Conservation (phyloP, 30 jellyfish, hydroid and myxozoan species). For the Turritopsis dohrnii region DNA sequence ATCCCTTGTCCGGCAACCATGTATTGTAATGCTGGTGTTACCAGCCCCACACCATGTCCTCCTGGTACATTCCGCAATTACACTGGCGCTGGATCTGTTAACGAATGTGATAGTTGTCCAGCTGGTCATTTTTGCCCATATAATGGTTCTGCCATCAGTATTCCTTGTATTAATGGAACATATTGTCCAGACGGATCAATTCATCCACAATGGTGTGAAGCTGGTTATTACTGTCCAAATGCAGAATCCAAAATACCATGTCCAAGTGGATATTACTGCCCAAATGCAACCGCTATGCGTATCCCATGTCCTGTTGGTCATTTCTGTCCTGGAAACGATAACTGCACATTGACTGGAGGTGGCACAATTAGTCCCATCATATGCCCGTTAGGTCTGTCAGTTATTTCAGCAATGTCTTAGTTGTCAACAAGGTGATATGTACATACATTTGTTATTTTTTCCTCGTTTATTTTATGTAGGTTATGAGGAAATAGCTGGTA, state of each 20-base stretch:
- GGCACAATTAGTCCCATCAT: slow-evolving; percentile 65
- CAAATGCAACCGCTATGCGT: slow-evolving; percentile 51
- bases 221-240: slow-evolving; percentile 94
- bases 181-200: slow-evolving; percentile 79
- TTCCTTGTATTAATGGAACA: slow-evolving; percentile 79
- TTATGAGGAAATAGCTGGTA: slow-evolving; percentile 59
- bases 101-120: slow-evolving; percentile 71
- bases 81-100: slow-evolving; percentile 47
- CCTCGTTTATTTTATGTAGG: slow-evolving; percentile 52
- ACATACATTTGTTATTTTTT: no score
- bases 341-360: slow-evolving; percentile 51
- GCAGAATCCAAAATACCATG: slow-evolving; percentile 72
- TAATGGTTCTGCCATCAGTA: slow-evolving; percentile 51
- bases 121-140: slow-evolving; percentile 90
- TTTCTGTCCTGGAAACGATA: slow-evolving; percentile 71
- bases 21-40: slow-evolving; percentile 69
- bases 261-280: slow-evolving; percentile 83
- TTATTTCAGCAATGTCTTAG: not conserved
- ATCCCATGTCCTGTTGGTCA: slow-evolving; percentile 89
- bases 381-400: slow-evolving; percentile 71
- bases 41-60: slow-evolving; percentile 81
- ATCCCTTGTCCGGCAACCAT: slow-evolving; percentile 82
- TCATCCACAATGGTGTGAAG: slow-evolving; percentile 53
- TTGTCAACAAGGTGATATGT: not conserved
- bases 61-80: slow-evolving; percentile 79